phyloP scores from a whole-genome alignment of 2,113 vertebrate species.

The Tyto alba region DNA sequence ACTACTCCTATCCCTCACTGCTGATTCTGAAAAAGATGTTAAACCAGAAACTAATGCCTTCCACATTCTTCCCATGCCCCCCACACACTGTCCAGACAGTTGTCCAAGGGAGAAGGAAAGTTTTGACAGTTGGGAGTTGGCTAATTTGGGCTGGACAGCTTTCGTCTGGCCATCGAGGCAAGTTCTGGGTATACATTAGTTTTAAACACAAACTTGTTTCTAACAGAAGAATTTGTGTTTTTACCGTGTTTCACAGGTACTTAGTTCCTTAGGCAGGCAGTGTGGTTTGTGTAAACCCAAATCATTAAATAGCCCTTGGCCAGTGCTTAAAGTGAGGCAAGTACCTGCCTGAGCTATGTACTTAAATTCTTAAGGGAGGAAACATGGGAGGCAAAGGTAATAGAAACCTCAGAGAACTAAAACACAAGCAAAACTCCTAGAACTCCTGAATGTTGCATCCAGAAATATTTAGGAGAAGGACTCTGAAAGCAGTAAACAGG shows the following conservation, averaged over 20 bases:
- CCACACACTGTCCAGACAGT: fast-evolving
- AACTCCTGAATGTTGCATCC: neutral
- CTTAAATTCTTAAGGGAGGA: slow-evolving; percentile 1
- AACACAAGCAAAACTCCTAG: neutral
- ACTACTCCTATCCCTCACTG: neutral
- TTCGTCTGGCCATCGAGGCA: neutral
- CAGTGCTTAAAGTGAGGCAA: slow-evolving; percentile 36
- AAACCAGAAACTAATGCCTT: neutral
- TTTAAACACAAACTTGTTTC: neutral
- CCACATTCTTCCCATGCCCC: no score
- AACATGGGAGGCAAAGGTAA: neutral
- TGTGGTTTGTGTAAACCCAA: slow-evolving; percentile 7
- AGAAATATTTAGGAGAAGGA: neutral
- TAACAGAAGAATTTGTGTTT: neutral
- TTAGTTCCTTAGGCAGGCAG: neutral
- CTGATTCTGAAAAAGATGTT: neutral
- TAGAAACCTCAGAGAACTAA: neutral
- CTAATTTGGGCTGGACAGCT: neutral
- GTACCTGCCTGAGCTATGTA: neutral
- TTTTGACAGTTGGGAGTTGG: neutral
- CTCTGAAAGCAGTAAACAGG: neutral
- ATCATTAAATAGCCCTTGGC: slow-evolving; percentile 35
- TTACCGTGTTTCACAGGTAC: neutral
- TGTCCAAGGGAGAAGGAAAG: neutral
- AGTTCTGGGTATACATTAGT: neutral